Evolutionary conservation across 2,113 vertebrate genomes (phyloP).

Genomic region (Hyperoodon ampullatus): DNA sequence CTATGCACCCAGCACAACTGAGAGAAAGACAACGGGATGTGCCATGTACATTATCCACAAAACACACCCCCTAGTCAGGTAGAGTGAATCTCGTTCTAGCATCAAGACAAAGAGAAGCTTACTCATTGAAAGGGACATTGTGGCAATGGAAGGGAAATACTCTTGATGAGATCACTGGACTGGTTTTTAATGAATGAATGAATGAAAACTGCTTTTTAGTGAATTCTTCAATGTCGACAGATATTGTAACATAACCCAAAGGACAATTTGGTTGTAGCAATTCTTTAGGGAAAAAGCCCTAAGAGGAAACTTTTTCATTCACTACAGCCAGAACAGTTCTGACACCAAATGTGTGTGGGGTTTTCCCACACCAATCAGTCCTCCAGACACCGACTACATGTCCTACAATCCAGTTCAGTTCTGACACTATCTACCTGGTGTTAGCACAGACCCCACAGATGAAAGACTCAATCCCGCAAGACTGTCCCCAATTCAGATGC

Average conservation of each 20-base stretch:
- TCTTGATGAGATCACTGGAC: fast-evolving
- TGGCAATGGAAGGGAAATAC: fast-evolving
- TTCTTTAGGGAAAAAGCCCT: not conserved
- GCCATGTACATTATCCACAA: fast-evolving
- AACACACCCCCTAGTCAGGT: fast-evolving
- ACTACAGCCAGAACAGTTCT: not conserved
- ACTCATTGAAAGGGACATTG: fast-evolving
- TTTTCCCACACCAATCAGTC: not conserved
- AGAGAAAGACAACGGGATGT: too few relatives aligned
- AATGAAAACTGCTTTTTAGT: not conserved
- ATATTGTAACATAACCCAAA: not conserved
- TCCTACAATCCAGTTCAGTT: not conserved
- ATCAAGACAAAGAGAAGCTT: fast-evolving
- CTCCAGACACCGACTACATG: not conserved
- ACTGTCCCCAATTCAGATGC: too few relatives aligned
- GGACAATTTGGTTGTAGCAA: not conserved
- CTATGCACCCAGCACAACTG: fast-evolving
- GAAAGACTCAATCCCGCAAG: not conserved
- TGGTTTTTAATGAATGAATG: not conserved
- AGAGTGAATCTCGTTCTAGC: not conserved
- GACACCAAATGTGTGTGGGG: not conserved
- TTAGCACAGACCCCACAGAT: not conserved
- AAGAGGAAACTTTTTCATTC: not conserved
- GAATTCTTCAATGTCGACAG: not conserved
- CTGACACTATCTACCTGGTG: not conserved